Evolutionary conservation across 2,797 vertebrate species (phyloP), one percentile per base, ranked within the genome.

Genomic region (Anomalospiza imberbis): DNA sequence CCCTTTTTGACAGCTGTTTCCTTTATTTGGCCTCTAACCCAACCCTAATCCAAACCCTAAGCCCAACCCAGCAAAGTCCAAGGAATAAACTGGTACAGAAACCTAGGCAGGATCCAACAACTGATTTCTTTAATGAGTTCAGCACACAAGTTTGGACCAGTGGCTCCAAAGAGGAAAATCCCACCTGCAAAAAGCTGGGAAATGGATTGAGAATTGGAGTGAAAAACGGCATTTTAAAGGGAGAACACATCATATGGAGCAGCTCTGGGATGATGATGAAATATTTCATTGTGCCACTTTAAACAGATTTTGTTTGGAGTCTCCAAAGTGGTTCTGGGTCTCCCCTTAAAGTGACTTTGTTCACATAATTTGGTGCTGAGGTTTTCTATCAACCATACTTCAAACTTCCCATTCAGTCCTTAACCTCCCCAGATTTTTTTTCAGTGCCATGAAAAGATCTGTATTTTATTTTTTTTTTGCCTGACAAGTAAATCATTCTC

Each of bases 161-260:
- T 0, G 24, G 58, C 29, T 36, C 8, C 18, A 26, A 50, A 58
- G 12, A 28, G 26, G 32, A 45, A 45, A 77, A 77, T 25, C 13
- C 19, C 29, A 75, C 45, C 38, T 45, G 38, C 26, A 18, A 17
- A 26, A 11, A 55, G 26, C n/a, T 6, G 9, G 48, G n/a, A 34
- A 60, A 21, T 17, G 42, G 11, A 7, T 20, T 6, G n/a, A 53
- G 50, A 75, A 58, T 1, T 5, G 22, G 13, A 68, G 19, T 4
- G 29, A 7, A 61, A 50, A 29, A 12, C 2, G 22, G 3, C 3
- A 44, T 29, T 81, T 79, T 44, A 7, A 63, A 68, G 12, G 29
- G 13, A 71, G 26, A 70, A 70, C 34, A 47, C 3, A 3, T 0
- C 18, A 15, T 0, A 7, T 0, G 7, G 51, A 81, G 36, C 60